Evolutionary conservation across 2,888 invertebrate species (phyloP).

Genomic region (Dyspetes luteomarginatus): DNA sequence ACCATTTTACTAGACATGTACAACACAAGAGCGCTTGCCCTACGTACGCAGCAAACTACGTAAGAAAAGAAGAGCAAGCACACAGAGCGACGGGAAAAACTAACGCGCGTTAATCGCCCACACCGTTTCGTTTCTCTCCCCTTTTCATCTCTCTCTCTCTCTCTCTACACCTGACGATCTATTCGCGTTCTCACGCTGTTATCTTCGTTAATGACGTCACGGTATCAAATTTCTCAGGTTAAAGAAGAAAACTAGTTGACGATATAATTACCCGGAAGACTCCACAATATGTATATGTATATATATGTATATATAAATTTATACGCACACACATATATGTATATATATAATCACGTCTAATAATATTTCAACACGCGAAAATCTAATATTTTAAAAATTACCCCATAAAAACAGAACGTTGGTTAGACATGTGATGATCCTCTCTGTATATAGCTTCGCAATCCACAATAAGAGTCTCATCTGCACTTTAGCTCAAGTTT

Average conservation of each 20-base stretch:
- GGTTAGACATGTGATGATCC: conserved; percentile 14
- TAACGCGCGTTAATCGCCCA: conserved; percentile 68
- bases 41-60: conserved; percentile 20
- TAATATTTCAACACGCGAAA: conserved; percentile 61
- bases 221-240: conserved; percentile 70
- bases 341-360: conserved; percentile 16
- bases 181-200: conserved; percentile 69
- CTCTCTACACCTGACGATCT: conserved; percentile 38
- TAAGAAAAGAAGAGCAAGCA: conserved; percentile 22
- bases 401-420: conserved; percentile 17
- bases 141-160: neutral
- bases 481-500: neutral
- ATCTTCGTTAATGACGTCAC: conserved; percentile 71
- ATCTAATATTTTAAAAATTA: conserved; percentile 53
- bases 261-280: conserved; percentile 66
- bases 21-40: conserved; percentile 20
- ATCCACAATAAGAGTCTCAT: neutral
- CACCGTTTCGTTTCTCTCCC: conserved; percentile 41
- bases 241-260: conserved; percentile 65
- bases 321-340: neutral
- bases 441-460: neutral
- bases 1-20: conserved; percentile 29
- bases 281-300: no score
- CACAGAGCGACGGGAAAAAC: conserved; percentile 63
- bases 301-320: conserved; percentile 4